phyloP scores from a whole-genome alignment of 2,797 vertebrate genomes.

The Tragopan temminckii region DNA sequence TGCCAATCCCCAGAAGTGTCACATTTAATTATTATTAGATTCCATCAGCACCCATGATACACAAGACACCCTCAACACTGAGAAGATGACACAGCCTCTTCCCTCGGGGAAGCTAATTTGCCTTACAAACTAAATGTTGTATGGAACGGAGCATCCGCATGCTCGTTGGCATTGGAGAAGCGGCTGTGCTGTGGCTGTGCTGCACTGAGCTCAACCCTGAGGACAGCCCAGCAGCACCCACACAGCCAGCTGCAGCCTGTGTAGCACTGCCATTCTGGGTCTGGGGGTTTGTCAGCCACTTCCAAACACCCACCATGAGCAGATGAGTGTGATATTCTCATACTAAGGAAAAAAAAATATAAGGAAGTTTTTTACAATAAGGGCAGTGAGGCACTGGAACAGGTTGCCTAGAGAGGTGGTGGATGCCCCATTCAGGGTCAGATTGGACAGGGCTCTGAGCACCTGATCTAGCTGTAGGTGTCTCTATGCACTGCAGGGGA shows the following conservation, averaged over 20 bases:
- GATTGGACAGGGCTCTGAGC: too few species aligned
- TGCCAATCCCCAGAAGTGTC: constrained; percentile 28
- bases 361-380: too few species aligned
- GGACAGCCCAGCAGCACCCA: neutral
- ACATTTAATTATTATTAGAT: constrained; percentile 61
- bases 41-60: constrained; percentile 66
- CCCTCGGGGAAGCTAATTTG: constrained; percentile 33
- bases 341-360: too few species aligned
- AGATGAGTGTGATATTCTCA: neutral
- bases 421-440: too few species aligned
- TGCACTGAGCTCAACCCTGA: fast-evolving
- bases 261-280: neutral
- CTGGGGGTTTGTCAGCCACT: neutral
- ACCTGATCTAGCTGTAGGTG: too few species aligned
- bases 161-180: neutral
- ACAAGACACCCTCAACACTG: neutral
- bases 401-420: too few species aligned
- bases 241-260: neutral
- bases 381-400: too few species aligned
- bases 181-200: fast-evolving
- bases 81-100: constrained; percentile 39
- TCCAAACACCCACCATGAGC: neutral
- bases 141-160: neutral
- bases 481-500: too few species aligned
- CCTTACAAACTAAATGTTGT: constrained; percentile 16